phyloP scores from a whole-genome alignment of 2,888 invertebrate species.

The Erynnis tages region DNA sequence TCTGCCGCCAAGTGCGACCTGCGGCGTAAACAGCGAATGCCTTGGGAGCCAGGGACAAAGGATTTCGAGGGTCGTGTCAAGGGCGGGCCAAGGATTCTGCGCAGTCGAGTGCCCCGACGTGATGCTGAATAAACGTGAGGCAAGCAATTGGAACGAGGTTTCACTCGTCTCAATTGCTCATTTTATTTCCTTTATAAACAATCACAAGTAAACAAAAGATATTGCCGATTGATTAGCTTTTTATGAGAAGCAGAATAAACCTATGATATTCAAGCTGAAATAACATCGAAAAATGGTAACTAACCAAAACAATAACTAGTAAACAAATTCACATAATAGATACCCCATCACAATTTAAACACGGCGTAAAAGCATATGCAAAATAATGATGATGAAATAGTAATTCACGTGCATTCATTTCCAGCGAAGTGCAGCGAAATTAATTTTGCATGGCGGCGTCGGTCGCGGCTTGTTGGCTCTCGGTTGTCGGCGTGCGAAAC shows the following conservation, averaged over 20 bases:
- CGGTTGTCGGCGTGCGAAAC: not conserved
- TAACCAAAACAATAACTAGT: too few relatives aligned
- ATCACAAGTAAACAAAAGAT: too few relatives aligned
- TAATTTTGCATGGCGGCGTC: slow-evolving; percentile 6
- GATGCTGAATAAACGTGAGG: slow-evolving; percentile 36
- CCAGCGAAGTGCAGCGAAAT: slow-evolving; percentile 3
- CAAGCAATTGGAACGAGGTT: slow-evolving; percentile 45
- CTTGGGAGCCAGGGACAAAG: slow-evolving; percentile 66
- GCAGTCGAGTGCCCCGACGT: slow-evolving; percentile 46
- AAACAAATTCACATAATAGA: too few relatives aligned
- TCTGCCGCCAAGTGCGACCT: slow-evolving; percentile 4
- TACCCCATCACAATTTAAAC: too few relatives aligned
- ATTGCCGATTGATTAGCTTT: too few relatives aligned
- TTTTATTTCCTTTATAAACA: too few relatives aligned
- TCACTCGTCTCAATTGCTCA: too few relatives aligned
- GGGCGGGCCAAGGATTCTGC: slow-evolving; percentile 77
- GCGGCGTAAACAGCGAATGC: slow-evolving; percentile 27
- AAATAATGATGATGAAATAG: not conserved
- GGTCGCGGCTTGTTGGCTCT: not conserved
- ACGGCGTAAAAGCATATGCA: too few relatives aligned
- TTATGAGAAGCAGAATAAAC: too few relatives aligned
- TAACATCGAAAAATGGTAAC: too few relatives aligned
- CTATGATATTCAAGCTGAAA: too few relatives aligned
- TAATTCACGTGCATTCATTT: not conserved
- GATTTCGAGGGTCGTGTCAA: slow-evolving; percentile 63